Evolutionary conservation across 2,113 vertebrate genomes (phyloP).

Genomic region (human): GRCh38 chr16:55227501-55228000

Average conservation of each 20-base stretch:
- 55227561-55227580: not conserved
- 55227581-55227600: not conserved
- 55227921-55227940: not conserved
- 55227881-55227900: not conserved
- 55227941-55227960: not conserved
- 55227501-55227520: not conserved
- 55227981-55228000: not conserved
- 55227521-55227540: not conserved
- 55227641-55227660: not conserved
- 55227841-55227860: not conserved
- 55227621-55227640: not conserved
- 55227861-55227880: not conserved
- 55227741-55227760: not conserved
- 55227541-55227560: not conserved
- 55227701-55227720: not conserved
- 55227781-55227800: not conserved
- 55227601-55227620: not conserved
- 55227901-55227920: not conserved
- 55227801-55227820: not conserved
- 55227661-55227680: rapidly evolving
- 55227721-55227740: not conserved
- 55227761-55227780: not conserved
- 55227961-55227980: not conserved
- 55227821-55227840: not conserved
- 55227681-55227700: not conserved